Base-by-base conservation (phyloP, 1,140 invertebrate species). In the Drosophila simulans region DNA sequence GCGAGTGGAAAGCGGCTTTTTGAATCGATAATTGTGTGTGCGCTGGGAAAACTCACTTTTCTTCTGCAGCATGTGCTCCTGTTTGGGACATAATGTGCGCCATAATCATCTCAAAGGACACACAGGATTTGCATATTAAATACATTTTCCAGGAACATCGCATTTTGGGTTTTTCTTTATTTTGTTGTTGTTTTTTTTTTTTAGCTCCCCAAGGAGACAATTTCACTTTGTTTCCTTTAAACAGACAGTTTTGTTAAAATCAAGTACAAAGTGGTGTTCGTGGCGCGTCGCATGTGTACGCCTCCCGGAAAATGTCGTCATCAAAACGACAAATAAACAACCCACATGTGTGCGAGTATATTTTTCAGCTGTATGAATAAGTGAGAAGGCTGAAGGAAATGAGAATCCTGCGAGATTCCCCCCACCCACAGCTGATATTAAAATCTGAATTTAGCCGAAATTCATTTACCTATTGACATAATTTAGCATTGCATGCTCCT, bases 401-500 rank as follows among this genome's bases (percentile, higher is more conserved):
- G 49, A 35, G 49, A 51, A 35, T 52, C 15, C 31, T 51, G 15
- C 10, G 15, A 51, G 56, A 48, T 51, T 42, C 42, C 43, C 22
- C n/a, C 43, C 56, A 10, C 37, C 55, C 40, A 12, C 49, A 15
- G 35, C 42, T 59, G 46, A 66, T 75, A 75, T 75, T 75, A 75
- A 75, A 77, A 77, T 77, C 62, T 75, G 56, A 71, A 86, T 81
- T 77, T 74, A 70, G 58, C 68, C 63, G 46, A 86, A 85, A 86
- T 85, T 85, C 64, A 85, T 85, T 86, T 81, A 86, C 81, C 70
- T 85, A 81, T 77, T 81, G 77, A 81, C 81, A 80, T 83, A 83
- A 83, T 72, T 73, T 75, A 65, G 64, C 45, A 52, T 62, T 71
- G 80, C 68, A 55, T 55, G 68, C 66, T 69, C 46, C 48, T 46